phyloP scores from a whole-genome alignment of 2,113 vertebrate species.

The Corapipo altera region DNA sequence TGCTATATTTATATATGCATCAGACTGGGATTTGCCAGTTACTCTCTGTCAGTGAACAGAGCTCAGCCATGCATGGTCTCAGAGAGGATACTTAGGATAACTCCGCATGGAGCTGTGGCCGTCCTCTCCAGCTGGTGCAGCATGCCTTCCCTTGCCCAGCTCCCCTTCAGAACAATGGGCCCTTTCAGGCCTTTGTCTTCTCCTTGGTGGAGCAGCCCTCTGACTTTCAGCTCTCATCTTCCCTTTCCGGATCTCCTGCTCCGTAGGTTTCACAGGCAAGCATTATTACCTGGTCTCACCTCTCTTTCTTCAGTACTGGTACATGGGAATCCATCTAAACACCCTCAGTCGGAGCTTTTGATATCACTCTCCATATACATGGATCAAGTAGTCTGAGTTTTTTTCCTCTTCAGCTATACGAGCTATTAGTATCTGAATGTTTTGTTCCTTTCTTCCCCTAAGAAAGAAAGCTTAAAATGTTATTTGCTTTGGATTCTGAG shows the following conservation, averaged over 20 bases:
- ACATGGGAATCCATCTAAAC: neutral
- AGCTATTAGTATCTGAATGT: constrained; percentile 20
- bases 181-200: neutral
- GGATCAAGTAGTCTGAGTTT: neutral
- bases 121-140: neutral
- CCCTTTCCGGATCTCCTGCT: neutral
- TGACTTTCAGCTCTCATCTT: neutral
- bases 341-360: neutral
- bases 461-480: constrained; percentile 63
- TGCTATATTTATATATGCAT: constrained; percentile 37
- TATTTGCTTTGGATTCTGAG: constrained; percentile 68
- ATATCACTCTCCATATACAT: neutral
- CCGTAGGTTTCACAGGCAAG: neutral
- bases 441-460: constrained; percentile 31
- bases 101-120: neutral
- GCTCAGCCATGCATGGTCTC: neutral
- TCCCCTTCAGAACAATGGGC: neutral
- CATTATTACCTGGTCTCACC: neutral
- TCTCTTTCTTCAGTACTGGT: neutral
- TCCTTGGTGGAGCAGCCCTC: neutral
- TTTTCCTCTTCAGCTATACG: neutral
- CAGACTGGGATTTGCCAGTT: constrained; percentile 25
- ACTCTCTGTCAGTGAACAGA: neutral
- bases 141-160: neutral
- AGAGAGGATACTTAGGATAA: constrained; percentile 31